Conservation (phyloP, 1,140 invertebrate species). For the Nixonia krombeini region DNA sequence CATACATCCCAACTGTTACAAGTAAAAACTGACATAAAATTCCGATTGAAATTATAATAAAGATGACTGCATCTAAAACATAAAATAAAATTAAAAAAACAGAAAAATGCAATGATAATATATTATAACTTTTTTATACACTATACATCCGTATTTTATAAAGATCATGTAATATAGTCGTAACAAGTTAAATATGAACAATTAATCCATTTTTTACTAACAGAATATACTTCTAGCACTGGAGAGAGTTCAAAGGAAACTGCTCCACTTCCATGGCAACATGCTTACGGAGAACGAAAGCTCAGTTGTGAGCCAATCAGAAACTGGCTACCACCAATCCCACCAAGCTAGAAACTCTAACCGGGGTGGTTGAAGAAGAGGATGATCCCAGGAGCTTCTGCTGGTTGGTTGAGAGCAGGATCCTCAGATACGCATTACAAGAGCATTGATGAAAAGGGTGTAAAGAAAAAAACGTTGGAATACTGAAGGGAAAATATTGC, state of each 20-base stretch:
- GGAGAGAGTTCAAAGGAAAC: background rate
- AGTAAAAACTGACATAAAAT: too few species aligned
- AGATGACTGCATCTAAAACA: too few species aligned
- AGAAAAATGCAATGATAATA: too few species aligned
- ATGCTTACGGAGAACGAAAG: background rate
- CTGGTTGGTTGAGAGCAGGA: slow-evolving; percentile 35
- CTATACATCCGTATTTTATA: too few species aligned
- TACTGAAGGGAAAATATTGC: slow-evolving; percentile 36
- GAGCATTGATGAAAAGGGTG: slow-evolving; percentile 46
- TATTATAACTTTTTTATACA: too few species aligned
- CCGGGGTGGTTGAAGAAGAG: slow-evolving; percentile 50
- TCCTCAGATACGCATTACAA: slow-evolving; percentile 45
- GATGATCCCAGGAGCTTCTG: slow-evolving; percentile 19
- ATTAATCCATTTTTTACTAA: too few species aligned
- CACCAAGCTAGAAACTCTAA: slow-evolving; percentile 25
- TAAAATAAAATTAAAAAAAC: too few species aligned
- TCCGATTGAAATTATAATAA: too few species aligned
- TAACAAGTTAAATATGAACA: too few species aligned
- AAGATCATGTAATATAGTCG: too few species aligned
- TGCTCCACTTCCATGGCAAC: background rate
- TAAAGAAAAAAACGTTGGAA: slow-evolving; percentile 21
- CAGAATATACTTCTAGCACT: too few species aligned
- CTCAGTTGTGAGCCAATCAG: slow-evolving; percentile 29
- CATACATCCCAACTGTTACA: too few species aligned
- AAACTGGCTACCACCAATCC: slow-evolving; percentile 40